Base-by-base conservation (phyloP, 1,140 invertebrate genomes). In the Brachionus plicatilis region DNA sequence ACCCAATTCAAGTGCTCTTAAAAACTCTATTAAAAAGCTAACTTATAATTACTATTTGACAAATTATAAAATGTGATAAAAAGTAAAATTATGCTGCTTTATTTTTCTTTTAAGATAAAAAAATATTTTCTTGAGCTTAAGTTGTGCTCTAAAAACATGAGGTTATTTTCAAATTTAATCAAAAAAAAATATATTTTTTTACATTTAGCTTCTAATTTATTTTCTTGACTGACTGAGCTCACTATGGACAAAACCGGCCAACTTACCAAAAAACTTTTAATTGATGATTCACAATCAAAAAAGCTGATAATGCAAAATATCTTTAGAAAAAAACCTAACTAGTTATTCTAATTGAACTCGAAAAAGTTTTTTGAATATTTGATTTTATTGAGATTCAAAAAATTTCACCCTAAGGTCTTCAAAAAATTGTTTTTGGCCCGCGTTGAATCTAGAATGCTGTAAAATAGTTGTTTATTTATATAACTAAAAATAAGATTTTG, bases 391-490 rank as follows among this genome's bases (percentile, higher is more conserved):
- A 60, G 53, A 17, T 72, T 41, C 41, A 14, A 9, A 11, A 20
- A 68, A 33, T 43, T 20, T 43, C 4, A 8, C 29, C 20, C 20
- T 6, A 17, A 43, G n/a, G 68, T 72, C 37, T 72, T 72, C 68
- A 72, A 9, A 43, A 72, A 72, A 72, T 72, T 43, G 68, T 43
- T 72, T 72, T 41, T 72, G 43, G 41, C 68, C 68, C 20, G 4
- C 41, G 33, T 33, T 6, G 17, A 72, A 37, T 43, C 68, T 72
- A 43, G 37, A 43, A 72, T 72, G 33, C 68, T 72, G 68, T 72
- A 43, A 72, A 72, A 72, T 43, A 37, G 17, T 72, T 72, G 68
- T 72, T 41, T 72, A 43, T 72, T 72, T 72, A 72, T 72, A 72
- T 72, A 43, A 33, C 33, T 33, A 68, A 68, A 68, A 68, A 68